These are phyloP conservation scores for Forbesichthys papilliferus DNA, from an alignment of 2,113 vertebrate species.

Conservation along the genomic window DNA sequence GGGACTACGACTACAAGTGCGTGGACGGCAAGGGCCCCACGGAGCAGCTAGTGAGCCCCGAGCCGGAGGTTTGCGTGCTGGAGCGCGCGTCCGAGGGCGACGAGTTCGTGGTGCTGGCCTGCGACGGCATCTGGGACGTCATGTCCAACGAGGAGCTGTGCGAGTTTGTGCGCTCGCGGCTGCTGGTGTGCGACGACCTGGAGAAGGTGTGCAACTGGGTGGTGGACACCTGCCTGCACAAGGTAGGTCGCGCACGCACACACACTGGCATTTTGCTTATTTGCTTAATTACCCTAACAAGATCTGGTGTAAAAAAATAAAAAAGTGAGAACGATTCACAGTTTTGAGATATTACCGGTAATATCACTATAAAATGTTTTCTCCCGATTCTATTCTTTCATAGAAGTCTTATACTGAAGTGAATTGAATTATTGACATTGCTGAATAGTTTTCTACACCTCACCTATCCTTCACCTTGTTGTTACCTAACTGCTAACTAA, in stretches of 20 bases:
- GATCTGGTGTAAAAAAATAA: too few relatives aligned
- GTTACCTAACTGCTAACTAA: too few relatives aligned
- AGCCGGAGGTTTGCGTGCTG: conserved; percentile 97
- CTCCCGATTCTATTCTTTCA: too few relatives aligned
- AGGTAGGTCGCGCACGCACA: conserved; percentile 78
- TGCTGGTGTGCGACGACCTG: conserved; percentile 94
- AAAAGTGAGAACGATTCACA: too few relatives aligned
- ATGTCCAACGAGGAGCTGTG: conserved; percentile 99
- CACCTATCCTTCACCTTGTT: too few relatives aligned
- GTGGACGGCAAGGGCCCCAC: conserved; percentile 98
- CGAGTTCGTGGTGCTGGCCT: conserved; percentile 96
- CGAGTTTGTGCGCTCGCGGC: conserved; percentile 94
- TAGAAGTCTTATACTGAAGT: too few relatives aligned
- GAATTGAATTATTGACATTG: too few relatives aligned
- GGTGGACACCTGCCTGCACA: conserved; percentile 99
- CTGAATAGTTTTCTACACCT: too few relatives aligned
- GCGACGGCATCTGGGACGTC: conserved; percentile 99
- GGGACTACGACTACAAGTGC: conserved; percentile 99
- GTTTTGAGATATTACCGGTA: too few relatives aligned
- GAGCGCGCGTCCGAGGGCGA: conserved; percentile 90
- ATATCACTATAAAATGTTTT: too few relatives aligned
- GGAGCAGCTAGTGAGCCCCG: conserved; percentile 98
- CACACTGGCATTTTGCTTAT: background rate
- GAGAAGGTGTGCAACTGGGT: conserved; percentile 98
- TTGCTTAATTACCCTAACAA: too few relatives aligned